Conservation (phyloP, 2,888 invertebrate genomes). For the Odontocerum albicorne region DNA sequence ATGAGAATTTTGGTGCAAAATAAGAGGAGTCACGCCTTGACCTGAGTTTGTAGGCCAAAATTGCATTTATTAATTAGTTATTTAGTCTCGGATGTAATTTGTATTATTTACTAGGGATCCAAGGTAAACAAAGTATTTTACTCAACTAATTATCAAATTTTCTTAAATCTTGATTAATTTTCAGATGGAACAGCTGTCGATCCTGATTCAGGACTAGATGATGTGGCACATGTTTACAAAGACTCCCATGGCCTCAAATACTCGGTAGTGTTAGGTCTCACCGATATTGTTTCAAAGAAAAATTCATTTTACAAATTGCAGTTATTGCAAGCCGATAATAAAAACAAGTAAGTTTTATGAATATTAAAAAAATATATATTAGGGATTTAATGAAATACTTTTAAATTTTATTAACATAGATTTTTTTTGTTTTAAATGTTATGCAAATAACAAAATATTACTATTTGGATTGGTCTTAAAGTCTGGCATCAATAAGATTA, state of each 20-base stretch:
- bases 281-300: conserved; percentile 82
- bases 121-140: neutral
- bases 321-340: conserved; percentile 74
- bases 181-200: conserved; percentile 86
- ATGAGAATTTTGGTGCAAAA: too few relatives aligned
- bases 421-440: too few relatives aligned
- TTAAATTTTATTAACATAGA: too few relatives aligned
- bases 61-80: too few relatives aligned
- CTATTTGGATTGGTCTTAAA: too few relatives aligned
- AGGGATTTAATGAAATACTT: too few relatives aligned
- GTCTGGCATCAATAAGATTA: too few relatives aligned
- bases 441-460: too few relatives aligned
- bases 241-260: conserved; percentile 62
- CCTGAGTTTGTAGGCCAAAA: too few relatives aligned
- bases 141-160: neutral
- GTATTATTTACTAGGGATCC: neutral
- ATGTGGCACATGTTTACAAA: conserved; percentile 77
- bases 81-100: too few relatives aligned
- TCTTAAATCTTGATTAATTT: conserved; percentile 1
- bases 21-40: too few relatives aligned
- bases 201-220: conserved; percentile 81
- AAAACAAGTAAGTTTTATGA: conserved; percentile 59
- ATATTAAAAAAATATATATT: too few relatives aligned
- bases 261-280: conserved; percentile 78
- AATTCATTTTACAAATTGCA: conserved; percentile 97